phyloP scores from a whole-genome alignment of 2,113 vertebrate genomes.

The Apteryx mantelli region DNA sequence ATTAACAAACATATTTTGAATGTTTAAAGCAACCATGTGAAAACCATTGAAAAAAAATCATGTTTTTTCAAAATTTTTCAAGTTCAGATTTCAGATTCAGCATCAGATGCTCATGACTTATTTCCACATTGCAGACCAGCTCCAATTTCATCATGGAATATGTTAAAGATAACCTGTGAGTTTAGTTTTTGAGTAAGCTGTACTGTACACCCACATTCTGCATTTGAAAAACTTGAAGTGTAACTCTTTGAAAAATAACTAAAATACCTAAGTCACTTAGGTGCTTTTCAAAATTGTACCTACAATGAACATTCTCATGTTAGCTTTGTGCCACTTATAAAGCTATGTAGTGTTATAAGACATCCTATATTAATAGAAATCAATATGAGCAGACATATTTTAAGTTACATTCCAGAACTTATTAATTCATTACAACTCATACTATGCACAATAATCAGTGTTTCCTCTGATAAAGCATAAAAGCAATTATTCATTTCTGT shows the following conservation, averaged over 20 bases:
- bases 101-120: background rate
- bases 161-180: background rate
- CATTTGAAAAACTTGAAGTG: background rate
- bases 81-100: background rate
- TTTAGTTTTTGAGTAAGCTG: background rate
- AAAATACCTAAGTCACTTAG: conserved; percentile 50
- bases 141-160: background rate
- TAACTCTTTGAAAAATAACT: conserved; percentile 15
- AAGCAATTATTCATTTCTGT: background rate
- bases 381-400: conserved; percentile 48
- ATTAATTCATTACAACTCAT: conserved; percentile 58
- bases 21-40: background rate
- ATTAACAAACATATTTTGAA: background rate
- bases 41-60: conserved; percentile 6
- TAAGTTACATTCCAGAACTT: conserved; percentile 56
- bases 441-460: conserved; percentile 54
- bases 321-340: conserved; percentile 37
- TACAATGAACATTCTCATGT: conserved; percentile 15
- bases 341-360: conserved; percentile 39
- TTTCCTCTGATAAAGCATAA: conserved; percentile 38
- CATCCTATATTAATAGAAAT: conserved; percentile 29
- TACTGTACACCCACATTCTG: background rate
- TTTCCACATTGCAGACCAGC: background rate
- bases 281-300: background rate
- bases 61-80: background rate